phyloP scores from a whole-genome alignment of 2,797 vertebrate species.

The Chelon auratus region DNA sequence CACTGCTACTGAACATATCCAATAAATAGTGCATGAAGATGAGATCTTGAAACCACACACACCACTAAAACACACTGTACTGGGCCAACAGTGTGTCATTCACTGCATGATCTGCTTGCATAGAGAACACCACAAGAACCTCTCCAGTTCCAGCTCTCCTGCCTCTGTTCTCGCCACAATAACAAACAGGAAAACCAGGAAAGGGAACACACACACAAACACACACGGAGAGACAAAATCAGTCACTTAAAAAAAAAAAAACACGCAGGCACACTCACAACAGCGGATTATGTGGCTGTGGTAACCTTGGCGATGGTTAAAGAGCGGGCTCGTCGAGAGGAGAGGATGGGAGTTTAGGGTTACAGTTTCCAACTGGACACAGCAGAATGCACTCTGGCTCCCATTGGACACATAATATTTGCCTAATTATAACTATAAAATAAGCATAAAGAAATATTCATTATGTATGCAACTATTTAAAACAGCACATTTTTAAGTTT shows the following conservation, averaged over 20 bases:
- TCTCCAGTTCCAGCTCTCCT: conserved; percentile 55
- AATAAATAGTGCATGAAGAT: conserved; percentile 49
- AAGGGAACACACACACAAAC: conserved; percentile 48
- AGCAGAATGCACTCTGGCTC: conserved; percentile 30
- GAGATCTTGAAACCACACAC: conserved; percentile 61
- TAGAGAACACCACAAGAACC: conserved; percentile 59
- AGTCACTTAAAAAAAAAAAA: conserved; percentile 10
- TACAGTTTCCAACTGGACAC: conserved; percentile 83
- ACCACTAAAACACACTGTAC: conserved; percentile 54
- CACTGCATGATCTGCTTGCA: conserved; percentile 53
- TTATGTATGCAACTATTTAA: background rate
- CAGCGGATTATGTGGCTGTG: conserved; percentile 42
- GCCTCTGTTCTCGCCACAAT: conserved; percentile 65
- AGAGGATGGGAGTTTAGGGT: conserved; percentile 73
- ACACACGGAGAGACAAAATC: conserved; percentile 30
- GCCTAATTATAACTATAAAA: conserved; percentile 71
- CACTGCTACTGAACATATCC: conserved; percentile 27
- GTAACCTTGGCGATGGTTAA: conserved; percentile 55
- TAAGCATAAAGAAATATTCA: background rate
- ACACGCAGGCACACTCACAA: conserved; percentile 10
- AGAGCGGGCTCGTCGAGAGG: conserved; percentile 27
- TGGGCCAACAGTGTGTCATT: conserved; percentile 44
- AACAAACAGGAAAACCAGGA: conserved; percentile 75
- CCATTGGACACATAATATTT: conserved; percentile 72
- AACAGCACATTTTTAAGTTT: background rate